Percentiles rank a stretch among this genome's conserved stretches.
phyloP scores from a whole-genome alignment of 2,888 invertebrate genomes.

The Heliconius sara region DNA sequence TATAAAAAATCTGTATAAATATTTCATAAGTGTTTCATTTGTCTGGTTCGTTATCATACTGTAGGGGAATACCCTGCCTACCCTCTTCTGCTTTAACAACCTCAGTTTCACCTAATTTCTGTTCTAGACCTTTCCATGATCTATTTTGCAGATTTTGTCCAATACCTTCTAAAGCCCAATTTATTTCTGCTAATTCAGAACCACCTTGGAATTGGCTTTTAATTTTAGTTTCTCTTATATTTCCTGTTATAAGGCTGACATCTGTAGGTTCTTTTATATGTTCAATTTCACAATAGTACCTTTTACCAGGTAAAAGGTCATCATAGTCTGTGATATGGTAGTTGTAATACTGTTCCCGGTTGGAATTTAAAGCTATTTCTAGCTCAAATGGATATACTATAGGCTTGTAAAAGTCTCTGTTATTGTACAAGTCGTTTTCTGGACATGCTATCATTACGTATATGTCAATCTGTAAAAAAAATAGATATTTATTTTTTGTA shows the following conservation, averaged over 20 bases:
- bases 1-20: slow-evolving; percentile 40
- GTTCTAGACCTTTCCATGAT: slow-evolving; percentile 94
- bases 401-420: slow-evolving; percentile 94
- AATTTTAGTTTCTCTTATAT: slow-evolving; percentile 81
- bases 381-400: slow-evolving; percentile 96
- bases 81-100: slow-evolving; percentile 88
- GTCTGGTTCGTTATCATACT: slow-evolving; percentile 85
- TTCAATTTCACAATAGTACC: slow-evolving; percentile 77
- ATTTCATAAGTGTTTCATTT: slow-evolving; percentile 49
- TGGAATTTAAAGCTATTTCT: slow-evolving; percentile 90
- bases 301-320: slow-evolving; percentile 87
- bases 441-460: slow-evolving; percentile 97
- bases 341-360: slow-evolving; percentile 81
- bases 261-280: slow-evolving; percentile 80
- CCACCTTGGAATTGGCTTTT: slow-evolving; percentile 63
- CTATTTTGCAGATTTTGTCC: slow-evolving; percentile 87
- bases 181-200: slow-evolving; percentile 74
- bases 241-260: slow-evolving; percentile 90
- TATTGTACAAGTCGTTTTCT: slow-evolving; percentile 93
- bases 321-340: slow-evolving; percentile 90
- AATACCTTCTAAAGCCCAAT: slow-evolving; percentile 81
- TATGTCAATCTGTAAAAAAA: slow-evolving; percentile 88
- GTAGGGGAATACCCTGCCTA: slow-evolving; percentile 89
- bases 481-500: too few relatives aligned
- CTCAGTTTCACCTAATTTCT: slow-evolving; percentile 89